Base-by-base conservation (phyloP, 2,888 invertebrate species). In the Trilocha varians region DNA sequence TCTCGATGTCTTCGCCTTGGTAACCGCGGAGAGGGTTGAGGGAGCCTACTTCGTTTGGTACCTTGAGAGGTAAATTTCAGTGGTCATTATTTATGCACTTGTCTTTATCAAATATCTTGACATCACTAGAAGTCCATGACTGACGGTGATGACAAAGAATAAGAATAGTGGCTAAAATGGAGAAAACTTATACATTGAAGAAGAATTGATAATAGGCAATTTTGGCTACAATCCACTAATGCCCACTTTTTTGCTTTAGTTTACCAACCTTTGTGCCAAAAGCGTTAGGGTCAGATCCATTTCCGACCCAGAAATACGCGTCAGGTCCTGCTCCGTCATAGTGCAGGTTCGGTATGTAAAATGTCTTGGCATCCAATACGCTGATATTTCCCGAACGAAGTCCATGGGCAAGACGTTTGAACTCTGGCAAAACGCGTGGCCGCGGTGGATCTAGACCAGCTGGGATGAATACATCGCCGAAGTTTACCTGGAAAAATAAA, bases 241-340 rank as follows among this genome's bases (percentile, higher is more conserved):
- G 25, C 13, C n/a, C 4, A 13, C 5, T 34, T 34, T 6, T 13
- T 34, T n/a, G 11, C 11, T 8, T 18, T 18, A 18, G 18, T 18
- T 18, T 36, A 15, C 11, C 11, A 13, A 90, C 91, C 87, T 96
- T 96, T 54, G 91, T 91, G 17, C 96, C 96, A 74, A 91, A 91
- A 13, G 92, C 87, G 58, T 89, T 91, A 0, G 96, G 95, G 53
- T 94, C 93, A 0, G 90, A 84, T 3, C 96, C 96, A 57, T 91
- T 95, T 13, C 97, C 96, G n/a, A 96, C 96, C 94, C 95, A 96
- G 78, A 97, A 97, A 76, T 95, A 96, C 0, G 96, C 96, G 67
- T 96, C 96, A 0, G 96, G 96, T 0, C 95, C 96, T 1, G 92
- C 93, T 18, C 96, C 96, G 60, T 97, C 96, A 66, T 96, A 97